phyloP scores from a whole-genome alignment of 2,113 vertebrate species.

The Ellobius talpinus region DNA sequence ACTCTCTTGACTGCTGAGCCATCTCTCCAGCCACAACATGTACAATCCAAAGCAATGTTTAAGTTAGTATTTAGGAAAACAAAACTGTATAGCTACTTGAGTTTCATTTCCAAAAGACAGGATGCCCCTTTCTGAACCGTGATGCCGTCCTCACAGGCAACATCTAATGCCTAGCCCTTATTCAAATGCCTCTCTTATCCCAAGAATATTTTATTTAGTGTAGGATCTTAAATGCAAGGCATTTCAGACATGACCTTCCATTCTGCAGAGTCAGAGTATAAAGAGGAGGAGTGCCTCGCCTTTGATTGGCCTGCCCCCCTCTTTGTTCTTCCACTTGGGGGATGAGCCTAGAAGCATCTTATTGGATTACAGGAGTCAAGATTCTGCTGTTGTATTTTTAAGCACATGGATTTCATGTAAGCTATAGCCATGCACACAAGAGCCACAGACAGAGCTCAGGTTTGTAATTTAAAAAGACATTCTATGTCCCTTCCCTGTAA shows the following conservation, averaged over 20 bases:
- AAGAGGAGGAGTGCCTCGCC: background rate
- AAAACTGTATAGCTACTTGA: background rate
- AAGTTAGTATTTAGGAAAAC: background rate
- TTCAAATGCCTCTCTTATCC: constrained; percentile 31
- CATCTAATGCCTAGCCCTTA: background rate
- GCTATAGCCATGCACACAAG: background rate
- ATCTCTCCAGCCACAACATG: background rate
- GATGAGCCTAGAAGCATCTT: background rate
- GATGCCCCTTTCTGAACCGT: background rate
- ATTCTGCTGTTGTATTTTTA: constrained; percentile 58
- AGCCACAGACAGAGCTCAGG: constrained; percentile 33
- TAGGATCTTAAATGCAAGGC: background rate
- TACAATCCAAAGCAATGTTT: background rate
- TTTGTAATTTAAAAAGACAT: constrained; percentile 69
- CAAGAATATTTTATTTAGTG: constrained; percentile 65
- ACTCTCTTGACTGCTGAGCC: background rate
- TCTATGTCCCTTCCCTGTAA: constrained; percentile 44
- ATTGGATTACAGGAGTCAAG: background rate
- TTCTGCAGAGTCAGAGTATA: background rate
- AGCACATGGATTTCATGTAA: background rate
- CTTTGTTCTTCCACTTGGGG: background rate
- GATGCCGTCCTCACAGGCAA: background rate
- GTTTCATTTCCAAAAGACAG: background rate
- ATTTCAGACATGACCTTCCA: background rate
- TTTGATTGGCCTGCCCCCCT: background rate